Base-by-base conservation (phyloP, 2,888 invertebrate species). In the Caenorhabditis sinica region DNA sequence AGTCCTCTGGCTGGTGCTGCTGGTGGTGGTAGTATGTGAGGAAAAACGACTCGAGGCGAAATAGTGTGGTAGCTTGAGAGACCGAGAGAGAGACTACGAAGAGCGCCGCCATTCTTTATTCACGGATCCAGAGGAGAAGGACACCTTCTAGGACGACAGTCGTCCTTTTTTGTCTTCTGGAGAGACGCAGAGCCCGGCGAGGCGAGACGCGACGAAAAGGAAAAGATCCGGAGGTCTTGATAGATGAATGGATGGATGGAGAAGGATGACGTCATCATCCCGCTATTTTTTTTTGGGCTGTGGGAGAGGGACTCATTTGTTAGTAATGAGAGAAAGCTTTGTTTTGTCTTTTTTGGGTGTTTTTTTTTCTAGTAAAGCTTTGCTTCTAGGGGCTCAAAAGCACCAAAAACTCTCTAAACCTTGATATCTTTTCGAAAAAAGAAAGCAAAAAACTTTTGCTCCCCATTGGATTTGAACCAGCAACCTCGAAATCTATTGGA, bases 81-180 rank as follows among this genome's bases (percentile, higher is more conserved):
- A n/a, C n/a, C n/a, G 25, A 30, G 30, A 13, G 25, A 58, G 28
- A 58, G 30, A 58, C 30, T 9, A 30, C 30, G 28, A 9, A 23
- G 56, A 6, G 28, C 23, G 25, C 25, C 51, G n/a, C n/a, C n/a
- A 68, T 68, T 68, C 51, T 68, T 68, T 68, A 68, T 68, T 68
- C 66, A 51, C 49, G 51, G 66, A 49, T 40, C 56, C 20, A 9
- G 1, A 15, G 65, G n/a, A 43, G 13, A 63, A 40, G 25, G 45
- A 45, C 45, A n/a, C n/a, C 45, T 15, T n/a, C 45, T n/a, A 45
- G 17, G 45, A 45, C 45, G 17, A 45, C 45, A 15, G 53, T 25
- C 11, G 25, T n/a, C 23, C 23, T 53, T 53, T 53, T 53, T 11
- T 49, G n/a, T n/a, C n/a, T n/a, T n/a, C n/a, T 20, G 60, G 25